Conservation (phyloP, 2,888 invertebrate species). For the Malacosoma neustria region DNA sequence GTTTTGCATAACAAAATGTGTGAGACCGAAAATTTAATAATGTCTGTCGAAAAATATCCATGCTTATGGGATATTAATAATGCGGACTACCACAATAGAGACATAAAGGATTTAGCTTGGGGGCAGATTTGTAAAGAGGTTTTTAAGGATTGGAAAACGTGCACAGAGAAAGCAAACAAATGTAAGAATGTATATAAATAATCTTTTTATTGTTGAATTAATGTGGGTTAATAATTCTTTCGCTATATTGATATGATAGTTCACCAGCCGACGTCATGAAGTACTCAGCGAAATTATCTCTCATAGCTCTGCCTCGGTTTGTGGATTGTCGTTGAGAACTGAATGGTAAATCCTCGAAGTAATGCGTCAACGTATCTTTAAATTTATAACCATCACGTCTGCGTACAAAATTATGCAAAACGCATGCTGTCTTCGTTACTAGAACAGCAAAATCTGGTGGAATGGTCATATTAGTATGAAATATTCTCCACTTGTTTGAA, state of each 20-base stretch:
- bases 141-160: conserved; percentile 3
- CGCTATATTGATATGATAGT: conserved; percentile 16
- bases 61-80: too few relatives aligned
- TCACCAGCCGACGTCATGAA: conserved; percentile 15
- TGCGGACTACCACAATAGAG: too few relatives aligned
- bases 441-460: conserved; percentile 12
- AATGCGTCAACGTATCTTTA: conserved; percentile 13
- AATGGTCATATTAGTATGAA: conserved; percentile 8
- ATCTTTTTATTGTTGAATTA: conserved; percentile 3
- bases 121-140: conserved; percentile 12
- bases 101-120: too few relatives aligned
- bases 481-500: conserved; percentile 8
- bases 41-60: too few relatives aligned
- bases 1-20: too few relatives aligned
- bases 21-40: too few relatives aligned
- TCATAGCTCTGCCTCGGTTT: conserved; percentile 13
- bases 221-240: conserved; percentile 12
- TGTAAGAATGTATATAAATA: conserved; percentile 10
- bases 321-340: conserved; percentile 10
- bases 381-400: conserved; percentile 14
- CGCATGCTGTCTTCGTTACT: conserved; percentile 11
- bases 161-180: conserved; percentile 13
- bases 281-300: conserved; percentile 18
- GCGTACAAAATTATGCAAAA: conserved; percentile 15
- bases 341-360: conserved; percentile 10